Base-by-base conservation (phyloP, 1,140 invertebrate species). In the Arctopsyche grandis region DNA sequence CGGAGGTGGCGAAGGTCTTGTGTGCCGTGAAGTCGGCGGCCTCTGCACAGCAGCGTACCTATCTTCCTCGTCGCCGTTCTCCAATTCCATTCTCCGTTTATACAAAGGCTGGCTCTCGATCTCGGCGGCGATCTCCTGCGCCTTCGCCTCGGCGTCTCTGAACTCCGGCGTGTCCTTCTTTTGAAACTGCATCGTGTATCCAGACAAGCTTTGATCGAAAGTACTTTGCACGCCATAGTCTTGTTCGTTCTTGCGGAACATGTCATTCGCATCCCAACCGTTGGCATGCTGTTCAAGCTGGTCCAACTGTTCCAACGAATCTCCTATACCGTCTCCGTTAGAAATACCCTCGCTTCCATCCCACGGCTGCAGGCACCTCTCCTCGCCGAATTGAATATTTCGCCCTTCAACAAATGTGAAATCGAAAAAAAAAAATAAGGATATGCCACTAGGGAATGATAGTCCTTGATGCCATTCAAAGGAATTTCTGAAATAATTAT, bases 241-340 rank as follows among this genome's bases (percentile, higher is more conserved):
- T 88, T 95, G 92, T 86, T 97, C 96, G 88, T 98, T 98, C 85
- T 94, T 96, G 16, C 92, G 90, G 87, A 98, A 98, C 97, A 98
- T 98, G 80, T 98, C 97, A 85, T 95, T 92, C 0, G 93, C 93
- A 90, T 97, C 95, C 97, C 97, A 98, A 77, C 97, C 97, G 90
- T 98, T 98, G 89, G 91, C 89, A 80, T 91, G 90, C 80, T 89
- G 88, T 84, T 94, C 93, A 48, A 94, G 87, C 82, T 92, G 92
- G 80, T 91, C 88, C 5, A 87, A 79, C 16, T 84, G 74, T 81
- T 92, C 91, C 73, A 91, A 86, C 22, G 86, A 85, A 77, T 93
- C 93, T 48, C 91, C 90, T 0, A 84, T 77, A 9, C 84, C 86
- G 84, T 87, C 86, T 0, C 87, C 87, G 84, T 92, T 93, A n/a